These are phyloP conservation scores for Sebastes reedi DNA, from an alignment of 2,797 vertebrate genomes.

Conservation along the genomic window DNA sequence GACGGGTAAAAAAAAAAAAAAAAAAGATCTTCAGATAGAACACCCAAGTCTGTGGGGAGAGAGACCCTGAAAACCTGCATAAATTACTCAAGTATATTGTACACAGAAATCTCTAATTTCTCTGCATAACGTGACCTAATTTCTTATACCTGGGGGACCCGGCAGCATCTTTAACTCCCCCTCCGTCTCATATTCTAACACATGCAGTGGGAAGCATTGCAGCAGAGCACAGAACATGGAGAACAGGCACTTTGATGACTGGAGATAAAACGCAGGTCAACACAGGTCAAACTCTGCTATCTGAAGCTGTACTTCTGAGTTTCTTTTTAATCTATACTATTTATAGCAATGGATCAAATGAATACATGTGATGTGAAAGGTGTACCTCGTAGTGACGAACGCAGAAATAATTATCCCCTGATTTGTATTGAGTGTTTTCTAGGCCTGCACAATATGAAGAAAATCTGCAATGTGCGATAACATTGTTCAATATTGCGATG, in stretches of 20 bases:
- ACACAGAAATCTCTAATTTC: constrained; percentile 68
- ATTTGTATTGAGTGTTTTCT: background rate
- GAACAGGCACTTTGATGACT: constrained; percentile 20
- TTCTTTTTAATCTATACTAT: background rate
- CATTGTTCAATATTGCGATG: background rate
- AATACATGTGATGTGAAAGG: background rate
- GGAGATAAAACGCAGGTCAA: constrained; percentile 50
- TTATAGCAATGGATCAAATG: background rate
- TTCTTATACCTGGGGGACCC: constrained; percentile 71
- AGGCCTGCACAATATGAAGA: background rate
- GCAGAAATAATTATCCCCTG: background rate
- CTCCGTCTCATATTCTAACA: constrained; percentile 46
- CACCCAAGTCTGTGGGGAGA: constrained; percentile 67
- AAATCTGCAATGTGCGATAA: background rate
- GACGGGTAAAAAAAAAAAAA: background rate
- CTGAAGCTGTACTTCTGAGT: background rate
- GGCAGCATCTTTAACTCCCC: constrained; percentile 65
- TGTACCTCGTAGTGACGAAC: background rate
- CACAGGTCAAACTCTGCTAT: constrained; percentile 3
- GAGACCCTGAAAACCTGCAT: constrained; percentile 75
- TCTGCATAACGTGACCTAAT: constrained; percentile 78
- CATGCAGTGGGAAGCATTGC: constrained; percentile 28
- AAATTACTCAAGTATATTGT: constrained; percentile 70
- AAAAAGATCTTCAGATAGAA: constrained; percentile 61
- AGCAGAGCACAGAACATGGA: constrained; percentile 34